phyloP scores from a whole-genome alignment of 1,140 invertebrate genomes.

The Cydia amplana region DNA sequence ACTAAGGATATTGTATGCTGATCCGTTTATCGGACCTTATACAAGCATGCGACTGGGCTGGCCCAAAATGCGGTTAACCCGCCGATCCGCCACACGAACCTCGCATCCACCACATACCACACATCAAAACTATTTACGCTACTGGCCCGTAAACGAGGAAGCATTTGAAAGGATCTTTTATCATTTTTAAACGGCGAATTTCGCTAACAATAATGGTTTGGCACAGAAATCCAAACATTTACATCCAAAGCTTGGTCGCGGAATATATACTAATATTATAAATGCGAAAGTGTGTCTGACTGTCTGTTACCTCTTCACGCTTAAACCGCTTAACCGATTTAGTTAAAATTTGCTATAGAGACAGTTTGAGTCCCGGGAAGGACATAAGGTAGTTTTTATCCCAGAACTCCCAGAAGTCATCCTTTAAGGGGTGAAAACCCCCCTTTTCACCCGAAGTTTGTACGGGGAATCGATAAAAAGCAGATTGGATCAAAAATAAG shows the following conservation, averaged over 20 bases:
- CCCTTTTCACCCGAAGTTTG: no score
- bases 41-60: background rate
- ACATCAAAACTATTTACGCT: slow-evolving; percentile 58
- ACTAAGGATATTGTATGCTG: background rate
- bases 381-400: no score
- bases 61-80: slow-evolving; percentile 46
- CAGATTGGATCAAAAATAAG: no score
- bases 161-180: slow-evolving; percentile 50
- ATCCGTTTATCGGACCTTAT: background rate
- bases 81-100: slow-evolving; percentile 49
- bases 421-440: no score
- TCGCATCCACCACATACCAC: slow-evolving; percentile 58
- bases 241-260: slow-evolving; percentile 15
- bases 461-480: no score
- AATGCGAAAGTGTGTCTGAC: no score
- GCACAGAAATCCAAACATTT: slow-evolving; percentile 52
- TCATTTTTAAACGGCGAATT: slow-evolving; percentile 54
- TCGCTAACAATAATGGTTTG: slow-evolving; percentile 57
- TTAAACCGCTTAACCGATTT: no score
- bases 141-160: slow-evolving; percentile 64
- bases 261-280: no score
- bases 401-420: no score
- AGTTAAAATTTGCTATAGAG: no score
- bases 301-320: no score
- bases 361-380: no score